These are phyloP conservation scores for Bombylius major DNA, from an alignment of 2,888 invertebrate genomes.

Conservation along the genomic window DNA sequence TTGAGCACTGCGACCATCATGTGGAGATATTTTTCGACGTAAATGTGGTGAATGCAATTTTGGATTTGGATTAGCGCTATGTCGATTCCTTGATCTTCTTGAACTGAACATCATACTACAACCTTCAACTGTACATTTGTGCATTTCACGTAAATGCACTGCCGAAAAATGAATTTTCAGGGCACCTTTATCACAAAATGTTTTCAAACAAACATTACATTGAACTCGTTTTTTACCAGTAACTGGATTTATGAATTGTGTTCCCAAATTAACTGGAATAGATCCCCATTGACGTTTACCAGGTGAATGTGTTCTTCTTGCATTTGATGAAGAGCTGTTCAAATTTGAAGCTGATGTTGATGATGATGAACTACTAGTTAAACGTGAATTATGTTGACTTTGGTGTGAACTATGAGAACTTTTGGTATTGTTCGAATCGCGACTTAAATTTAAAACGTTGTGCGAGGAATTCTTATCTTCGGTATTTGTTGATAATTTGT, in stretches of 20 bases:
- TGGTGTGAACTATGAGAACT: slow-evolving; percentile 19
- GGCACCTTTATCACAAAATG: slow-evolving; percentile 99
- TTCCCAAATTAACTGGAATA: slow-evolving; percentile 69
- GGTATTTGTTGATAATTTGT: slow-evolving; percentile 17
- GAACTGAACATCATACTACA: slow-evolving; percentile 99
- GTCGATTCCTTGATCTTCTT: slow-evolving; percentile 84
- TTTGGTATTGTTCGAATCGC: slow-evolving; percentile 32
- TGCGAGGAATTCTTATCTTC: slow-evolving; percentile 36
- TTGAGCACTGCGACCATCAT: slow-evolving; percentile 82
- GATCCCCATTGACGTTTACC: slow-evolving; percentile 72
- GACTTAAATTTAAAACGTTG: slow-evolving; percentile 51
- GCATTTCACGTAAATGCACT: slow-evolving; percentile 98
- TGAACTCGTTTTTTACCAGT: slow-evolving; percentile 95
- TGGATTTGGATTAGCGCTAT: slow-evolving; percentile 97
- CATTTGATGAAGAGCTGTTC: slow-evolving; percentile 11
- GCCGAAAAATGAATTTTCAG: slow-evolving; percentile 98
- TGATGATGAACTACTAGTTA: slow-evolving; percentile 5
- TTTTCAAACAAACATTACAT: slow-evolving; percentile 96
- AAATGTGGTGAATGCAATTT: slow-evolving; percentile 93
- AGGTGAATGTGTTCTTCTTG: slow-evolving; percentile 32
- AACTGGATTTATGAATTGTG: slow-evolving; percentile 82
- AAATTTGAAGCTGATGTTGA: background rate
- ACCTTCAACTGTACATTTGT: slow-evolving; percentile 96
- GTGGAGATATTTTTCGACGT: slow-evolving; percentile 85
- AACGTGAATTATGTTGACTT: slow-evolving; percentile 17